A percentile compares a stretch with the other conserved stretches of the same genome.
phyloP scores from a whole-genome alignment of 2,797 vertebrate species.

The Dipus sagitta region DNA sequence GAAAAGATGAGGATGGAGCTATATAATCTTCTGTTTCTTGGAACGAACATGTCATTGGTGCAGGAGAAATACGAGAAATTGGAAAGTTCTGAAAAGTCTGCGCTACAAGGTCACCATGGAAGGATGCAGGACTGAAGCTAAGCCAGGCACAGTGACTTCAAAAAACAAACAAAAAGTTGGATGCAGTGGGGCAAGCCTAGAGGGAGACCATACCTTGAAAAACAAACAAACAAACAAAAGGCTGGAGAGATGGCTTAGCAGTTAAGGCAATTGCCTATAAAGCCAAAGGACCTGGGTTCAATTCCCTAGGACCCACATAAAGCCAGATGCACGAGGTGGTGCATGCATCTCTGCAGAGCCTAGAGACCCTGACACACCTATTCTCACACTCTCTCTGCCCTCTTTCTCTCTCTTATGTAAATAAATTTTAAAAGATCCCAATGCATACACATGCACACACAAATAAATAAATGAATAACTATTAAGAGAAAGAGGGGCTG shows the following conservation, averaged over 20 bases:
- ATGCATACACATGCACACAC: too few relatives aligned
- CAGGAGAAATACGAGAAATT: conserved; percentile 49
- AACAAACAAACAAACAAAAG: neutral
- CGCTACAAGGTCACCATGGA: neutral
- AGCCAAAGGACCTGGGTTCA: neutral
- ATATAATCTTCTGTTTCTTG: conserved; percentile 40
- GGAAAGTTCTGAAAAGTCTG: conserved; percentile 49
- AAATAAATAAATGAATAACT: too few relatives aligned
- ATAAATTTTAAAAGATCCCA: too few relatives aligned
- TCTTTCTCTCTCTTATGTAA: too few relatives aligned
- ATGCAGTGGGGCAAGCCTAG: neutral
- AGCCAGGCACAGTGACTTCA: neutral
- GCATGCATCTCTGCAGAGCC: too few relatives aligned
- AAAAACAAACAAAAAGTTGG: too few relatives aligned
- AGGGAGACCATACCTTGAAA: neutral
- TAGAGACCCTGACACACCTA: too few relatives aligned
- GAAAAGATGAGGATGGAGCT: conserved; percentile 31
- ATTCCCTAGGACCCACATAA: neutral
- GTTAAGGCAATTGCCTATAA: neutral
- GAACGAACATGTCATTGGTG: conserved; percentile 23
- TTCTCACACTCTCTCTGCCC: too few relatives aligned
- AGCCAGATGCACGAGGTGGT: neutral
- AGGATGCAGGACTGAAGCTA: neutral
- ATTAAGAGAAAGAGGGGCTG: too few relatives aligned
- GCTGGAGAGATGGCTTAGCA: neutral